Percentiles rank a stretch among this genome's conserved stretches.
phyloP scores from a whole-genome alignment of 2,797 vertebrate genomes.

The Melanotaenia trifasciata region DNA sequence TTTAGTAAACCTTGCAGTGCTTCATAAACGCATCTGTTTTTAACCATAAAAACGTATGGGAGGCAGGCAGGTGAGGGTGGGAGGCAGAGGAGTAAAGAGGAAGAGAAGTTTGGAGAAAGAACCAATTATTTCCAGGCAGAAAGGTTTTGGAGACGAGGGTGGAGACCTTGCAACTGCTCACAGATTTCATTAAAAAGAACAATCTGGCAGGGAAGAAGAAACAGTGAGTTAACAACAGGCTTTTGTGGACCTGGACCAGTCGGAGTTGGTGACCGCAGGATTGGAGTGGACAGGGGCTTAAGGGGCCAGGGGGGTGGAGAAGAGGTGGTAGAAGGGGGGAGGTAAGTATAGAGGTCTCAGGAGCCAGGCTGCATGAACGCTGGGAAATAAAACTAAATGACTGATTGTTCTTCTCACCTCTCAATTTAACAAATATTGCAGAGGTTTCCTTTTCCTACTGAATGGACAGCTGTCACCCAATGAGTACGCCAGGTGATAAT shows the following conservation, averaged over 20 bases:
- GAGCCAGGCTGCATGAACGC: constrained; percentile 44
- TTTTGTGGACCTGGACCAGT: constrained; percentile 34
- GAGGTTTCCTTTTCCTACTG: constrained; percentile 73
- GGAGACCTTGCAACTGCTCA: constrained; percentile 29
- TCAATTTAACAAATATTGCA: constrained; percentile 63
- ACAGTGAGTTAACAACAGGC: constrained; percentile 39
- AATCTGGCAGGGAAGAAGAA: constrained; percentile 35
- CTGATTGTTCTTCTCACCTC: constrained; percentile 71
- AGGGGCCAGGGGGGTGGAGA: constrained; percentile 3
- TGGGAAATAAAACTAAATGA: constrained; percentile 69
- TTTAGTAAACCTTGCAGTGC: constrained; percentile 51
- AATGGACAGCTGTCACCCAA: constrained; percentile 73
- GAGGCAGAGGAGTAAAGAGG: background rate
- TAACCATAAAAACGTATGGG: constrained; percentile 39
- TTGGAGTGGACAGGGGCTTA: constrained; percentile 27
- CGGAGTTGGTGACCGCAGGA: background rate
- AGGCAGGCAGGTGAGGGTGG: constrained; percentile 12
- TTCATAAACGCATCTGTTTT: constrained; percentile 78
- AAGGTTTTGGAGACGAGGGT: constrained; percentile 24
- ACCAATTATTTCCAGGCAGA: constrained; percentile 55
- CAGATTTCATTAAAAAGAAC: constrained; percentile 70
- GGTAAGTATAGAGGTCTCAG: constrained; percentile 41
- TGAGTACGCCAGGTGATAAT: constrained; percentile 75
- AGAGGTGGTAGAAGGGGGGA: constrained; percentile 22
- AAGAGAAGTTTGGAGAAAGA: constrained; percentile 27